A percentile compares a stretch with the other conserved stretches of the same genome.
phyloP scores from a whole-genome alignment of 2,797 vertebrate species.

The Protonibea diacanthus region DNA sequence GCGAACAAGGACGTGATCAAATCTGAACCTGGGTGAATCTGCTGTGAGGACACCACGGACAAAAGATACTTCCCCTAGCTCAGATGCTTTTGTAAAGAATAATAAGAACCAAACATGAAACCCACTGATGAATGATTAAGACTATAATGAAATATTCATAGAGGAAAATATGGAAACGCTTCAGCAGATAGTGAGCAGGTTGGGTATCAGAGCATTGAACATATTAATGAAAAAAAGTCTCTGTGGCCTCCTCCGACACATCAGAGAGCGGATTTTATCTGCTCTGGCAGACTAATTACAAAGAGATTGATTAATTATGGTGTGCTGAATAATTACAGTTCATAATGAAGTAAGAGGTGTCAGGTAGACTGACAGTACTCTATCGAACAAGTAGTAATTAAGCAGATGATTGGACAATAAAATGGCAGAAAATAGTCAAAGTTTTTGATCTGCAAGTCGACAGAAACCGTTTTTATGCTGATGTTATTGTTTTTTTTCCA shows the following conservation, averaged over 20 bases:
- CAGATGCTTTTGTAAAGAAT: conserved; percentile 14
- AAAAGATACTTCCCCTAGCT: not conserved
- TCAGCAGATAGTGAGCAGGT: not conserved
- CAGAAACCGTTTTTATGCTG: too few relatives aligned
- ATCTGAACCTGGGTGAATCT: not conserved
- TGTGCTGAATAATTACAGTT: not conserved
- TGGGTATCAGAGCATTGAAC: conserved; percentile 16
- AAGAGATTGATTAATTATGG: not conserved
- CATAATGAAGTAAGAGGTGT: not conserved
- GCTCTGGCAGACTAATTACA: not conserved
- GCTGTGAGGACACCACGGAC: too few relatives aligned
- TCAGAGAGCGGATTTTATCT: not conserved
- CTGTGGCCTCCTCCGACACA: not conserved
- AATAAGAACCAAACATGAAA: conserved; percentile 55
- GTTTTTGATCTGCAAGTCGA: too few relatives aligned
- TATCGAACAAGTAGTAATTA: not conserved
- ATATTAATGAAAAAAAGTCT: not conserved
- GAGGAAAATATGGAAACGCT: conserved; percentile 60
- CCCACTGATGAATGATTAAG: conserved; percentile 68
- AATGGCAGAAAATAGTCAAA: too few relatives aligned
- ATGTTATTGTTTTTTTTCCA: too few relatives aligned
- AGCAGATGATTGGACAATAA: not conserved
- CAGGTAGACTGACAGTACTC: not conserved
- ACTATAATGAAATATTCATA: conserved; percentile 72
- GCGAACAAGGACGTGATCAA: not conserved